Percentiles rank a stretch among this genome's conserved stretches.
Evolutionary conservation across 92 coral and sea anemone genomes (phyloP).

Genomic region (Epizoanthus ramosus): DNA sequence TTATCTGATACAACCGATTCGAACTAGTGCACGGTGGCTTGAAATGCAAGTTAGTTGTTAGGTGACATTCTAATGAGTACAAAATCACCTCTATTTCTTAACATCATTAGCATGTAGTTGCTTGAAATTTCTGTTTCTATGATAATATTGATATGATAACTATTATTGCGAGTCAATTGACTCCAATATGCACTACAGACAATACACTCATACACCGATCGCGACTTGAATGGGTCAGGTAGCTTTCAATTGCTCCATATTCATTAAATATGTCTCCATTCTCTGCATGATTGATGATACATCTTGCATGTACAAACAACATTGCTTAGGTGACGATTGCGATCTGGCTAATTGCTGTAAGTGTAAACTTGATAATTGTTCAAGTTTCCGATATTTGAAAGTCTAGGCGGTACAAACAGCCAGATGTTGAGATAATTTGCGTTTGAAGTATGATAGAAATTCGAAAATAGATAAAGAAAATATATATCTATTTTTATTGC

Average conservation of each 20-base stretch:
- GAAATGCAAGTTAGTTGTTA: too few relatives aligned
- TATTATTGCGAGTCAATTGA: background rate
- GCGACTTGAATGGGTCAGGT: background rate
- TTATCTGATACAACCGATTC: background rate
- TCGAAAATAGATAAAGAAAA: conserved; percentile 1
- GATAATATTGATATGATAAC: too few relatives aligned
- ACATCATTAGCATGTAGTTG: background rate
- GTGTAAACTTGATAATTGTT: conserved; percentile 22
- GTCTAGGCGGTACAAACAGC: background rate
- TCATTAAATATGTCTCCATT: background rate
- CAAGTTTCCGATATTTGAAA: conserved; percentile 1
- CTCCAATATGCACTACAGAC: background rate
- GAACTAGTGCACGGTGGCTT: too few relatives aligned
- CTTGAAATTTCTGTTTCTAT: background rate
- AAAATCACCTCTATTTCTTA: background rate
- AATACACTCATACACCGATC: background rate
- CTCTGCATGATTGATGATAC: background rate
- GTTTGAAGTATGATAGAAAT: background rate
- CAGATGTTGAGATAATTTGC: conserved; percentile 13
- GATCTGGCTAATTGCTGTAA: background rate
- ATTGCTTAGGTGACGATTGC: background rate
- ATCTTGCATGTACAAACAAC: background rate
- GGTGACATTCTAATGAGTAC: too few relatives aligned
- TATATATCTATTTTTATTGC: background rate
- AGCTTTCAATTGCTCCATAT: background rate